Evolutionary conservation across 2,113 vertebrate genomes (phyloP), one percentile per base, ranked within the genome.

Genomic region (Microcebus ravelobensis): DNA sequence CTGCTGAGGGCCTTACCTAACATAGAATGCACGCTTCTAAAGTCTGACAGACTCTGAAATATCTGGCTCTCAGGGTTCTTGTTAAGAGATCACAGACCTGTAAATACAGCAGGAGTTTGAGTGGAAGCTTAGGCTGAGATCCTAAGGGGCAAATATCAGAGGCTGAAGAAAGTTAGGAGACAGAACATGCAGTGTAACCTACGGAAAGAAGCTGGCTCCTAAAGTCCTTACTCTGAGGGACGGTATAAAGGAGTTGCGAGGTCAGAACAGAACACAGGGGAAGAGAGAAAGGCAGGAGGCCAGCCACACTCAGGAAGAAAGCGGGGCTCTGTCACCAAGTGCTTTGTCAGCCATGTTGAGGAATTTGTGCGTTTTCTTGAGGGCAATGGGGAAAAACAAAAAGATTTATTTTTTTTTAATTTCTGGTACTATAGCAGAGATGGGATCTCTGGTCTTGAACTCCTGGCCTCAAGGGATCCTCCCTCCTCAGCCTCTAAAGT

Each of bases 261-360:
- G 14, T 42, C 39, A 61, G 68, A 48, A n/a, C 17, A 39, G n/a
- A 76, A 48, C 68, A 29, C 25, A 42, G 20, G 18, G 11, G 39
- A 4, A 3, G n/a, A 67, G 61, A 15, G 48, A 34, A 84, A 21
- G 83, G 23, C 7, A 10, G 8, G 71, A 23, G 36, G 57, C n/a
- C 36, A 45, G 29, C 61, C 25, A 13, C 0, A 18, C 48, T 25
- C 48, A 14, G 50, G n/a, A 11, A 59, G 84, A 34, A 23, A 67
- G 83, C 31, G 14, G 29, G 36, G 36, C 12, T 48, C 6, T 1
- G 77, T 6, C 21, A 11, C 6, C 9, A 31, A 57, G 27, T 34
- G 3, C 50, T 27, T 34, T 18, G 5, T 6, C 7, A 7, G 2
- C 2, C 0, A 2, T 11, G 27, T 10, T 55, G 18, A 29, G 84